Evolutionary conservation across 2,797 vertebrate species (phyloP).

Genomic region (Fratercula arctica): DNA sequence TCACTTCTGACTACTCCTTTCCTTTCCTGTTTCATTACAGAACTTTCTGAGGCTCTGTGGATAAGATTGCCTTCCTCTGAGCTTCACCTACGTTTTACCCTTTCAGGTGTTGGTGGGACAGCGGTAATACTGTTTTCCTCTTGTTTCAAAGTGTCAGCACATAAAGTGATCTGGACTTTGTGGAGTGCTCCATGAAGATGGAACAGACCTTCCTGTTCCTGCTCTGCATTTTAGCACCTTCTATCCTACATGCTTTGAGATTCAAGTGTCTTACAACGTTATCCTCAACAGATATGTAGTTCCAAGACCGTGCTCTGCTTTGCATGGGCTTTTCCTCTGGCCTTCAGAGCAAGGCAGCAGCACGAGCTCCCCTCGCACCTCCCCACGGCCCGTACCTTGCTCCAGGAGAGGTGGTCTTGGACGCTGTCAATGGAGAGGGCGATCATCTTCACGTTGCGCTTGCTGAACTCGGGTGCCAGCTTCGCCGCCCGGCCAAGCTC

Average conservation of each 20-base stretch:
- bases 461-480: conserved; percentile 86
- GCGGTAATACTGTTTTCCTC: not conserved
- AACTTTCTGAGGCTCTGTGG: not conserved
- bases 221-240: not conserved
- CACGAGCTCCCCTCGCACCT: fast-evolving
- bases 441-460: conserved; percentile 92
- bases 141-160: not conserved
- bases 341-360: not conserved
- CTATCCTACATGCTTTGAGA: not conserved
- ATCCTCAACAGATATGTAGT: no score
- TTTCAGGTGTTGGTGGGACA: not conserved
- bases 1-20: not conserved
- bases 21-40: not conserved
- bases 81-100: fast-evolving
- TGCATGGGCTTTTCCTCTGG: not conserved
- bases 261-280: not conserved
- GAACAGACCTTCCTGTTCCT: not conserved
- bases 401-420: conserved; percentile 90
- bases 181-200: not conserved
- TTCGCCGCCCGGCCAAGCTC: conserved; percentile 89
- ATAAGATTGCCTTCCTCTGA: not conserved
- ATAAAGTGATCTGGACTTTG: not conserved
- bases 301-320: not conserved
- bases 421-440: conserved; percentile 93
- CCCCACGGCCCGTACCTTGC: conserved; percentile 81